Evolutionary conservation across 2,888 invertebrate genomes (phyloP), one percentile per base, ranked within the genome.

Genomic region (Apocheima hispidaria): DNA sequence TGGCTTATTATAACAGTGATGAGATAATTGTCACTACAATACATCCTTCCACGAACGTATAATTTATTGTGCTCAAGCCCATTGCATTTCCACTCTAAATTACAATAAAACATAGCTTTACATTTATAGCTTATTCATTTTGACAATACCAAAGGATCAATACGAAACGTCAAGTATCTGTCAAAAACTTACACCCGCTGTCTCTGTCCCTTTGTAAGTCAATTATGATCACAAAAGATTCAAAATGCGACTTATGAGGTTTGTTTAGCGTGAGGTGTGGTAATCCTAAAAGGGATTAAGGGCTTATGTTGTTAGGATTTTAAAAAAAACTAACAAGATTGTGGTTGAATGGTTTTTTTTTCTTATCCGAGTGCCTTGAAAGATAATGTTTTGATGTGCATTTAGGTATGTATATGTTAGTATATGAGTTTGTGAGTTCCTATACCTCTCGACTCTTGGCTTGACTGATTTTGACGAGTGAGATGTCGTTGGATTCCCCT

Each of bases 161-260:
- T 56, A 53, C 60, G 36, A 66, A 63, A 57, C 52, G 57, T 69
- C 63, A 66, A 61, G 64, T 51, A 51, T 60, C 65, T 63, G 64
- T 67, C 65, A 66, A 63, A 68, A 55, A 21, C 41, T 66, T 80
- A 79, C 81, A 73, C 86, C 84, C 78, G 83, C 81, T 82, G 83
- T 57, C 65, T 75, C 68, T 67, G 55, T n/a, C 50, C 66, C 18
- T 23, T 75, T 81, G 78, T 78, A 79, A 81, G 78, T 77, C 81
- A 81, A 84, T 81, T 86, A 84, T 55, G 40, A 36, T 44, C 56
- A 86, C 84, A 89, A 89, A 83, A 83, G 86, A 58, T 60, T 77
- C 59, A 70, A 79, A 79, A 75, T 71, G 56, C 54, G 75, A 77
- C 71, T 83, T 84, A 77, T 55, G 21, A 26, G 26, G 74, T 69